Conservation (phyloP, 1,140 invertebrate species). For the Helicoverpa zea region DNA sequence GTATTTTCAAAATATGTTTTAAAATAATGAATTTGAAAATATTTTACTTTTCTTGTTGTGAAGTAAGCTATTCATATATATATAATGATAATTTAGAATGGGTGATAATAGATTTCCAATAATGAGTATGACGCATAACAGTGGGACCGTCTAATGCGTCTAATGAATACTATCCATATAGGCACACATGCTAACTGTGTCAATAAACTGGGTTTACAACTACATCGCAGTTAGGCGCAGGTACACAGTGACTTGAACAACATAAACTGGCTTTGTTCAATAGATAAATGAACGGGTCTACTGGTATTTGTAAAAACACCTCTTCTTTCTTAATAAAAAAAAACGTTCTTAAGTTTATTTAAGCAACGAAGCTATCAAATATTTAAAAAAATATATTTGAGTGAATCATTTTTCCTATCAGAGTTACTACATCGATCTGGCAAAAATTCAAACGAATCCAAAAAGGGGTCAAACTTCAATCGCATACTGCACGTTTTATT, state of each 20-base stretch:
- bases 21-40: background rate
- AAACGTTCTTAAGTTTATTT: too few species aligned
- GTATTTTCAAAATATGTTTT: background rate
- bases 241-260: slow-evolving; percentile 10
- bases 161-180: slow-evolving; percentile 35
- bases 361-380: too few species aligned
- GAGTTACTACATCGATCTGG: slow-evolving; percentile 36
- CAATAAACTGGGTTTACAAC: slow-evolving; percentile 27
- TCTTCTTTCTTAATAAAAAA: too few species aligned
- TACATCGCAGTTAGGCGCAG: slow-evolving; percentile 31
- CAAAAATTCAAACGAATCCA: slow-evolving; percentile 39
- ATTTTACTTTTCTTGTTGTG: background rate
- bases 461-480: slow-evolving; percentile 38
- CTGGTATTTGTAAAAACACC: too few species aligned
- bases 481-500: slow-evolving; percentile 54
- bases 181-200: slow-evolving; percentile 36
- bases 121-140: slow-evolving; percentile 42
- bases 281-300: too few species aligned
- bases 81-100: background rate
- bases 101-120: slow-evolving; percentile 36
- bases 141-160: slow-evolving; percentile 28
- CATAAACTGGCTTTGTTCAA: background rate
- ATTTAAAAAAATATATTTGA: too few species aligned
- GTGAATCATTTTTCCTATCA: background rate
- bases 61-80: too few species aligned